Conservation (phyloP, 2,888 invertebrate species). For the Melanostoma scalare region DNA sequence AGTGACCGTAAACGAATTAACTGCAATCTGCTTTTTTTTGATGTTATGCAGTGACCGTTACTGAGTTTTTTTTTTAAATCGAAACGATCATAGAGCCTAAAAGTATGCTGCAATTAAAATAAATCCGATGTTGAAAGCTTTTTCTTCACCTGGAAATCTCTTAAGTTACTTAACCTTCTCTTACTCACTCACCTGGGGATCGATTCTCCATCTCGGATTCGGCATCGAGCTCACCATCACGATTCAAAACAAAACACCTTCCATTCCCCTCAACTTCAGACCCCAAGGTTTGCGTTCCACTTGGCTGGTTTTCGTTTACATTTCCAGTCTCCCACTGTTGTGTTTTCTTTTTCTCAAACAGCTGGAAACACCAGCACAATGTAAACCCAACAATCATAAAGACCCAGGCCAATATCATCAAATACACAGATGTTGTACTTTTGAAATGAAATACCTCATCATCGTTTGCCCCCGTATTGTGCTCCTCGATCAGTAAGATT, state of each 20-base stretch:
- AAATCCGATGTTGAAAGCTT: slow-evolving; percentile 14
- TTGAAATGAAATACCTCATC: slow-evolving; percentile 59
- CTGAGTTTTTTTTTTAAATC: background rate
- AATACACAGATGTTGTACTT: slow-evolving; percentile 77
- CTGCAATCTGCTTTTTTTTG: too few relatives aligned
- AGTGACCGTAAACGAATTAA: too few relatives aligned
- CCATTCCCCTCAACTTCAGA: slow-evolving; percentile 16
- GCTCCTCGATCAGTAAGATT: slow-evolving; percentile 76
- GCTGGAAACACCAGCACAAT: slow-evolving; percentile 80
- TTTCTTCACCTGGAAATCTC: background rate
- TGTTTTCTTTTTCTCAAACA: slow-evolving; percentile 74
- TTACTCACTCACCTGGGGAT: slow-evolving; percentile 45
- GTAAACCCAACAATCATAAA: slow-evolving; percentile 78
- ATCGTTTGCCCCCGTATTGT: slow-evolving; percentile 59
- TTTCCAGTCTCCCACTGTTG: slow-evolving; percentile 10
- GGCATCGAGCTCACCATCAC: slow-evolving; percentile 23
- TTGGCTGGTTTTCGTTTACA: slow-evolving; percentile 74
- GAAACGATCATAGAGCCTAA: slow-evolving; percentile 13
- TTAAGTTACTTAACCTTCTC: slow-evolving; percentile 12
- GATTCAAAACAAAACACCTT: slow-evolving; percentile 40
- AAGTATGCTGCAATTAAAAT: slow-evolving; percentile 15
- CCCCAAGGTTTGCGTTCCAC: slow-evolving; percentile 64
- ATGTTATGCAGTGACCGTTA: too few relatives aligned
- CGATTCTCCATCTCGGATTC: slow-evolving; percentile 1
- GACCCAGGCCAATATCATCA: slow-evolving; percentile 80